Evolutionary conservation across 1,140 invertebrate species (phyloP), one percentile per base, ranked within the genome.

Genomic region (Diachasmimorpha longicaudata): DNA sequence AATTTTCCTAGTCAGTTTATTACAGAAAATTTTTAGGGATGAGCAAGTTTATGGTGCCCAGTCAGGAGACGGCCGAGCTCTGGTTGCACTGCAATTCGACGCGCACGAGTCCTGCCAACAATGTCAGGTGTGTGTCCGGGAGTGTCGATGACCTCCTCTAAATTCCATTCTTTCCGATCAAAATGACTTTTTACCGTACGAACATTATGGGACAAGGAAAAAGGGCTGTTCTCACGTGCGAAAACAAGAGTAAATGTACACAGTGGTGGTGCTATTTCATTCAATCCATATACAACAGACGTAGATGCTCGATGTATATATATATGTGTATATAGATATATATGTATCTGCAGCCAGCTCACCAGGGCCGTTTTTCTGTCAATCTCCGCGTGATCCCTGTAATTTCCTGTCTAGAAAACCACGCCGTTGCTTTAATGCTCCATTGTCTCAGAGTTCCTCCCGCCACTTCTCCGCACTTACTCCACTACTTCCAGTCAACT

Each of bases 391-490:
- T 85, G 86, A 88, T 88, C 85, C 87, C 87, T 89, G 85, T 88
- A 89, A 89, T 89, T 89, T 89, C 85, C 87, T 88, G 86, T 88
- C 86, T 85, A 86, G 85, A 88, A 85, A 87, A 87, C 83, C 84
- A 82, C 84, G 85, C 84, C 84, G 82, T 82, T 79, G 82, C 83
- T 87, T 87, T 88, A 89, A 87, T 89, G 85, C 85, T 87, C 87
- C 86, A 88, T 88, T 88, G 87, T 88, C 85, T 88, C 86, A 85
- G 80, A 76, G 68, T 55, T 77, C 63, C 78, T 76, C 75, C 77
- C 75, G 71, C 75, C 72, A 69, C 77, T 58, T 74, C 74, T 69
- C 68, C 76, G 36, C 66, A 0, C 25, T 36, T 16, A 68, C 25
- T 52, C 16, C 79, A 77, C 79, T 78, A 78, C 80, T 80, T 77